Base-by-base conservation (phyloP, 2,888 invertebrate genomes). In the Dasypogon diadema region DNA sequence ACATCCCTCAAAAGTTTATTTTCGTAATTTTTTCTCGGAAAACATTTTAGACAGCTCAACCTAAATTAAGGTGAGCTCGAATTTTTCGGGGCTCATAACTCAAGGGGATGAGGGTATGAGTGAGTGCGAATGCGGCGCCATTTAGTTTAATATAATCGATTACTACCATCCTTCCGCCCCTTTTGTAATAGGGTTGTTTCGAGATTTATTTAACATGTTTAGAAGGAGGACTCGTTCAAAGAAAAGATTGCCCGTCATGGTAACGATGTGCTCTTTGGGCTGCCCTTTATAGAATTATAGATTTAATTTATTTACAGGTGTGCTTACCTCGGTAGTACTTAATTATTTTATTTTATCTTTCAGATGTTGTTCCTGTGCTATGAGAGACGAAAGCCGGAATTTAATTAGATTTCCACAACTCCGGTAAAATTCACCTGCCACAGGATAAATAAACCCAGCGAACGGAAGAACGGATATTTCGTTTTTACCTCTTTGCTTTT, bases 341-440 rank as follows among this genome's bases (percentile, higher is more conserved):
- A 65, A 42, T 65, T 65, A 46, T 65, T 46, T 48, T 65, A 24
- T 46, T 65, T 65, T 65, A 65, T 48, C 48, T 65, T 65, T 65
- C 65, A 65, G 65, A 65, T 46, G 46, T 16, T 65, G 46, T 24
- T 46, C 37, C 51, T 1, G 16, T 26, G 21, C 5, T 18, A 18
- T 22, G 65, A 46, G 22, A 46, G 46, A 22, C 46, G 48, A 48
- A 46, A 46, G 46, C 46, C 22, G 22, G 24, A 51, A 65, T 46
- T 65, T 65, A 65, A 65, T 65, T 65, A 65, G 65, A 65, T 46
- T 65, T 37, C 60, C 65, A 24, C 22, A 21, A 26, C 48, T 46
- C 65, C 46, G 22, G 65, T 65, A 48, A 65, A 65, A 46, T 46
- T 65, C 65, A 65, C 42, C 65, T 48, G 48, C 42, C 65, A 65